Evolutionary conservation across 2,113 vertebrate species (phyloP).

Genomic region (Natator depressus): DNA sequence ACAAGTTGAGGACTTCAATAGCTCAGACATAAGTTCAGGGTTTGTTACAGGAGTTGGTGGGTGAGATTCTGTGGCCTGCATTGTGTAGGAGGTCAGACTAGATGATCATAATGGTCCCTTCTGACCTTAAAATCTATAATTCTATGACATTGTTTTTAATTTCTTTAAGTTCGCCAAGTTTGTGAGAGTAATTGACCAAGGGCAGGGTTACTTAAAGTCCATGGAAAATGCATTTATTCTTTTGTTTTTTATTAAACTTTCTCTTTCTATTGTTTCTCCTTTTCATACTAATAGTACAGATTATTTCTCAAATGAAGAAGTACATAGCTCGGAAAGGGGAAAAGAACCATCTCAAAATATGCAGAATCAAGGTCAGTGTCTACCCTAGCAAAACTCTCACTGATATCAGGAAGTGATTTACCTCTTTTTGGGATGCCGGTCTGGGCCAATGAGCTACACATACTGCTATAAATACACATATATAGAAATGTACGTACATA

Average conservation of each 20-base stretch:
- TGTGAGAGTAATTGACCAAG: slow-evolving; percentile 43
- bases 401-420: background rate
- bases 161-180: slow-evolving; percentile 35
- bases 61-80: too few species aligned
- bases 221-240: slow-evolving; percentile 37
- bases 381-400: background rate
- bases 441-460: background rate
- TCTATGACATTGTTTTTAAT: background rate
- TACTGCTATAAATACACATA: background rate
- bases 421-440: background rate
- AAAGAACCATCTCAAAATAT: slow-evolving; percentile 7
- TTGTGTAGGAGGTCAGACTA: too few species aligned
- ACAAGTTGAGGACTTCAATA: too few species aligned
- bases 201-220: slow-evolving; percentile 62
- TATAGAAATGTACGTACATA: too few species aligned
- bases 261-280: slow-evolving; percentile 28
- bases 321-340: slow-evolving; percentile 19
- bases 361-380: background rate
- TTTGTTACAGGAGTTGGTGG: too few species aligned
- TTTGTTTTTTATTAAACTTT: slow-evolving; percentile 61
- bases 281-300: slow-evolving; percentile 39
- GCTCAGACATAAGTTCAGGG: too few species aligned
- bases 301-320: slow-evolving; percentile 19
- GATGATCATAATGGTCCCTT: too few species aligned
- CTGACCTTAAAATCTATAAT: too few species aligned